phyloP scores from a whole-genome alignment of 2,113 vertebrate genomes.

The Noturus placidus region DNA sequence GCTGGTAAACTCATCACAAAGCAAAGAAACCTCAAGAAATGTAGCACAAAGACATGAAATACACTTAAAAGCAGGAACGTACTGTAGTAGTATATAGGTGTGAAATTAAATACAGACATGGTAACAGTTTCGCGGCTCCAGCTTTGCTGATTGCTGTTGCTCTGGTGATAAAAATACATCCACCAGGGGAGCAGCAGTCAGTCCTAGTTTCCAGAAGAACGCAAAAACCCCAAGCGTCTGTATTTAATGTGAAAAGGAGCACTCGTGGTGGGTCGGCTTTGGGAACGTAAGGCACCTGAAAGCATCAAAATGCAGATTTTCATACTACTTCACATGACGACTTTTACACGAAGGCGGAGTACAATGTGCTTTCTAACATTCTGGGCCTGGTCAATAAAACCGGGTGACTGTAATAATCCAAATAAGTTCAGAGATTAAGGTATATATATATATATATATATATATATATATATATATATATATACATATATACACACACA shows the following conservation, averaged over 20 bases:
- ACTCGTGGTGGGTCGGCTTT: conserved; percentile 22
- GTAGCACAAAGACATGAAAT: neutral
- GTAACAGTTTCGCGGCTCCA: conserved; percentile 32
- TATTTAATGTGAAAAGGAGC: conserved; percentile 79
- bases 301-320: neutral
- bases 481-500: too few relatives aligned
- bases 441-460: too few relatives aligned
- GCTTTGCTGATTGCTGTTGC: conserved; percentile 41
- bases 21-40: conserved; percentile 25
- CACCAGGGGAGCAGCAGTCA: conserved; percentile 43
- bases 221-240: conserved; percentile 68
- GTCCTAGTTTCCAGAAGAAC: conserved; percentile 37
- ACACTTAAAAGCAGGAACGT: neutral
- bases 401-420: neutral
- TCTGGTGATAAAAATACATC: conserved; percentile 1
- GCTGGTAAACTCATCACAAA: conserved; percentile 20
- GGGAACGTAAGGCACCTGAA: conserved; percentile 44
- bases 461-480: too few relatives aligned
- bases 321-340: neutral
- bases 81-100: conserved; percentile 40
- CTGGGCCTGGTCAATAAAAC: neutral
- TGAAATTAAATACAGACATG: conserved; percentile 59
- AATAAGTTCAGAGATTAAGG: neutral
- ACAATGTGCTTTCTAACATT: neutral
- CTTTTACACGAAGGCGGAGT: neutral